phyloP scores from a whole-genome alignment of 2,797 vertebrate genomes.

The Apogon hyalosoma region DNA sequence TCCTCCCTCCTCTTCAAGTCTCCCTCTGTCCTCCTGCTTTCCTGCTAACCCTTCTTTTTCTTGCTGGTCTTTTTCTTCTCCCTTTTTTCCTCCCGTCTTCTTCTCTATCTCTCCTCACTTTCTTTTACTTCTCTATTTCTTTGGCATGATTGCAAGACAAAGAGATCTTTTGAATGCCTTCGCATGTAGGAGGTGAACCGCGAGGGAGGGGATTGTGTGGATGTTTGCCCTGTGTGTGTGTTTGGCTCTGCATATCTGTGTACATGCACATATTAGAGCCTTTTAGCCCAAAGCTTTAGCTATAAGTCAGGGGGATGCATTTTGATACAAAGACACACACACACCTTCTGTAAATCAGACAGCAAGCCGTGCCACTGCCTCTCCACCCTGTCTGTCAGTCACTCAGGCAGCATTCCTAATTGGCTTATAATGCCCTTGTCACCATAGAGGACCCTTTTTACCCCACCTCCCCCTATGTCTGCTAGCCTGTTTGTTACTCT shows the following conservation, averaged over 20 bases:
- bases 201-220: conserved; percentile 77
- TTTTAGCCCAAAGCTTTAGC: conserved; percentile 68
- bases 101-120: conserved; percentile 36
- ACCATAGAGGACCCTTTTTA: conserved; percentile 71
- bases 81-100: conserved; percentile 27
- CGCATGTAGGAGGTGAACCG: conserved; percentile 79
- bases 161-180: conserved; percentile 78
- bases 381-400: conserved; percentile 74
- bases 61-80: conserved; percentile 64
- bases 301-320: conserved; percentile 55
- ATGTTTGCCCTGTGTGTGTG: conserved; percentile 59
- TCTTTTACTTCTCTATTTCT: conserved; percentile 57
- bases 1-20: conserved; percentile 42
- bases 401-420: conserved; percentile 76
- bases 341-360: conserved; percentile 65
- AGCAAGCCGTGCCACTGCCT: conserved; percentile 43
- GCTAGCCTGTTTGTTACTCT: conserved; percentile 75
- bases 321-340: conserved; percentile 58
- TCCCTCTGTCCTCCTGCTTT: conserved; percentile 63
- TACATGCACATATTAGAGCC: conserved; percentile 69
- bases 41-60: conserved; percentile 60
- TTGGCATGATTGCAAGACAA: conserved; percentile 75
- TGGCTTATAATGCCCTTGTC: conserved; percentile 82
- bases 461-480: conserved; percentile 73
- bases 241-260: conserved; percentile 56